A percentile compares a stretch with the other conserved stretches of the same genome.
These are phyloP conservation scores for Agrilus planipennis DNA, from an alignment of 1,140 invertebrate species.

Conservation along the genomic window DNA sequence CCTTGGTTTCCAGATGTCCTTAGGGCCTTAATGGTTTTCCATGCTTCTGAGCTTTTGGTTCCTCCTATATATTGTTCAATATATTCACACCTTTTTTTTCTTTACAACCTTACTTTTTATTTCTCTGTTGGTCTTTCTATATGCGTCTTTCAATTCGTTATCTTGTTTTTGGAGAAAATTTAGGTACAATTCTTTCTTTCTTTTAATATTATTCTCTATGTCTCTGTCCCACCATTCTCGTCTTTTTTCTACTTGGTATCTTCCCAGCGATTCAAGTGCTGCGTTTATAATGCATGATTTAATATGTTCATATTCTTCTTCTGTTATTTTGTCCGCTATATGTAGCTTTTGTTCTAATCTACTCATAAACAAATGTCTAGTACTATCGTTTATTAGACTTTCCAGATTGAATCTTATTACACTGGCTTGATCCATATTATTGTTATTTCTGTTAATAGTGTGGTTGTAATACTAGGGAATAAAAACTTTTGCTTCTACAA, in stretches of 20 bases:
- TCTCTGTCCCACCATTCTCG: neutral
- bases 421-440: neutral
- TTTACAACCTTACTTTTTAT: too few relatives aligned
- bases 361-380: neutral
- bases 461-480: too few relatives aligned
- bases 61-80: too few relatives aligned
- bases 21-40: neutral
- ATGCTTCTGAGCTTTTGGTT: conserved; percentile 5
- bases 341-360: neutral
- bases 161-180: too few relatives aligned
- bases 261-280: neutral
- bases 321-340: neutral
- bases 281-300: neutral
- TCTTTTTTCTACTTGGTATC: neutral
- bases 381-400: neutral
- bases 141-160: too few relatives aligned
- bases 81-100: too few relatives aligned
- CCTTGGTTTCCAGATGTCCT: neutral
- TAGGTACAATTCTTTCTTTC: neutral
- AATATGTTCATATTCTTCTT: too few relatives aligned
- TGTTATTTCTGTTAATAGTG: neutral
- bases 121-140: too few relatives aligned
- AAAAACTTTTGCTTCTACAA: neutral
- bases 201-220: neutral
- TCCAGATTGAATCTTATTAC: too few relatives aligned